These are phyloP conservation scores for Chrysemys picta DNA, from an alignment of 2,113 vertebrate genomes.

Conservation along the genomic window DNA sequence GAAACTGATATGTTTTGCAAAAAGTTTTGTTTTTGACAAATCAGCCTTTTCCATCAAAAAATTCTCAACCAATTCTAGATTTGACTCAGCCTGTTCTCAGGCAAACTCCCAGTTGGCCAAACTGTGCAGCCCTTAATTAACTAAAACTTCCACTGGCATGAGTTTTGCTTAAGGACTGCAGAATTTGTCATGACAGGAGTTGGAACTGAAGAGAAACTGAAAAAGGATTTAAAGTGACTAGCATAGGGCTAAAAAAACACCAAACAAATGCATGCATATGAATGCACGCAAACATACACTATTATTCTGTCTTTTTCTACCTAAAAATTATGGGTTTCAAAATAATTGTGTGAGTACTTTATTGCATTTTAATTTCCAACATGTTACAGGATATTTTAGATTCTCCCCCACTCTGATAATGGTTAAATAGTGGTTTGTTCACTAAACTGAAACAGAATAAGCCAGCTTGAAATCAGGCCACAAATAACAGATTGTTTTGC, in stretches of 20 bases:
- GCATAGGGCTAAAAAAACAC: not conserved
- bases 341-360: not conserved
- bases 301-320: not conserved
- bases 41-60: not conserved
- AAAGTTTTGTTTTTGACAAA: not conserved
- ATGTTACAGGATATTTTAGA: not conserved
- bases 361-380: not conserved
- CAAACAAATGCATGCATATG: not conserved
- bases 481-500: slow-evolving; percentile 16
- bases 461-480: slow-evolving; percentile 34
- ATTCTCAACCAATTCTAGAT: not conserved
- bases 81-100: not conserved
- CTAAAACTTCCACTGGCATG: not conserved
- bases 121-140: not conserved
- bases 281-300: not conserved
- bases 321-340: slow-evolving; percentile 14
- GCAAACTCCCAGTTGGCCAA: not conserved
- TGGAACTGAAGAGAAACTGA: not conserved
- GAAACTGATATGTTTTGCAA: not conserved
- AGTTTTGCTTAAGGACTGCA: not conserved
- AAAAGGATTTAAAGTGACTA: not conserved
- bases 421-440: slow-evolving; percentile 3
- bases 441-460: not conserved
- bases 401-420: not conserved
- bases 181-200: not conserved